Evolutionary conservation across 2,888 invertebrate genomes (phyloP).

Genomic region (Lobophora halterata): DNA sequence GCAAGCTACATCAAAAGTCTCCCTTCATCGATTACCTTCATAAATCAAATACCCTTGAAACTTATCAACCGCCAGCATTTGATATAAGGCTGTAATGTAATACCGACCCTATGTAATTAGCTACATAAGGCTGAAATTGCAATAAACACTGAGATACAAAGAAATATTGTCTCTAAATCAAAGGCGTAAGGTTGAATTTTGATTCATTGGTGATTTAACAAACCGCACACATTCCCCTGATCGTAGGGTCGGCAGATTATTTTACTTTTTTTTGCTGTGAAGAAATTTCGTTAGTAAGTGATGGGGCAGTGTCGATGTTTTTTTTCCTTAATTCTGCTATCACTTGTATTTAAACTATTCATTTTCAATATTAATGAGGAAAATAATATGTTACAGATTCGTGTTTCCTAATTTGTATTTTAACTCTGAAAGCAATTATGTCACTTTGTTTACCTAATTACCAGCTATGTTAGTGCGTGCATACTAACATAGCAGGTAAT

Average conservation of each 20-base stretch:
- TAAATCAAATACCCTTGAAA: conserved; percentile 16
- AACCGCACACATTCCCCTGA: conserved; percentile 1
- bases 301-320: conserved; percentile 9
- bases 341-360: too few species aligned
- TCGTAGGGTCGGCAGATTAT: conserved; percentile 15
- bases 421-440: too few species aligned
- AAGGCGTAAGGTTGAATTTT: neutral
- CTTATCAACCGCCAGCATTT: neutral
- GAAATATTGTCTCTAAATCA: too few species aligned
- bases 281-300: conserved; percentile 14
- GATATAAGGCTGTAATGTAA: conserved; percentile 13
- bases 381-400: too few species aligned
- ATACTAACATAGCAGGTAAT: too few species aligned
- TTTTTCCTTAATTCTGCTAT: neutral
- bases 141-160: too few species aligned
- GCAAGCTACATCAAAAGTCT: neutral
- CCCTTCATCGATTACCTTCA: conserved; percentile 4
- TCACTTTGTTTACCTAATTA: too few species aligned
- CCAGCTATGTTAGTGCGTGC: too few species aligned
- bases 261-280: conserved; percentile 16
- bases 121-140: conserved; percentile 14
- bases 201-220: neutral
- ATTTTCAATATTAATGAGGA: too few species aligned
- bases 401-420: too few species aligned
- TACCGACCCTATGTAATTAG: conserved; percentile 16